Evolutionary conservation across 2,888 invertebrate genomes (phyloP).

Genomic region (Pterobdella sp.): DNA sequence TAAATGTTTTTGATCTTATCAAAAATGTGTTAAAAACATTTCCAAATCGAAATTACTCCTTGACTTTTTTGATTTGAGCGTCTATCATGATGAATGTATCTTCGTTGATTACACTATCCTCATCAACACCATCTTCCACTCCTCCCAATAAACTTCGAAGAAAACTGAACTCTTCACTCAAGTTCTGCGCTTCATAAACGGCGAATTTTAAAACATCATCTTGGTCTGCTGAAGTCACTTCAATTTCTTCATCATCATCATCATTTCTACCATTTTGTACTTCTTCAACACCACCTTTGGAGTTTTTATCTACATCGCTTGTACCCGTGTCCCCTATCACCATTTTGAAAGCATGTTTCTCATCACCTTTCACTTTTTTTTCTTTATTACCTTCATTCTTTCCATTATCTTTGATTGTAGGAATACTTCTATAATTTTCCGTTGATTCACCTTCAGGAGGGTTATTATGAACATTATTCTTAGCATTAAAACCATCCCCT

Average conservation of each 20-base stretch:
- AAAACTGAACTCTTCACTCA: slow-evolving; percentile 16
- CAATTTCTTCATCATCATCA: not conserved
- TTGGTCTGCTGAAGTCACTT: not conserved
- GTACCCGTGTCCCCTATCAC: not conserved
- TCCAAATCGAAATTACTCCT: not conserved
- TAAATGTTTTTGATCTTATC: no score
- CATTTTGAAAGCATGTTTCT: not conserved
- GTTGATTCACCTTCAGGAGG: not conserved
- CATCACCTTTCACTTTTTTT: not conserved
- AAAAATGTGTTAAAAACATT: no score
- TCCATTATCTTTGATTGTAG: not conserved
- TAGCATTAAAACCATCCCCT: no score
- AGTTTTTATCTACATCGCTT: not conserved
- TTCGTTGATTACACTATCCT: not conserved
- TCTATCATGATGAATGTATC: not conserved
- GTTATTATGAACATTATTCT: not conserved
- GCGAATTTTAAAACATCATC: slow-evolving; percentile 23
- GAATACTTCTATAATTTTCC: not conserved
- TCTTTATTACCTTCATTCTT: not conserved
- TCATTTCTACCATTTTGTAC: no score
- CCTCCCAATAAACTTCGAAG: not conserved
- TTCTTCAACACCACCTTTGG: not conserved
- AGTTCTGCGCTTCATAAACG: slow-evolving; percentile 23
- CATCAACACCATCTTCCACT: not conserved
- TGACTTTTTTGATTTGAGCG: not conserved